Conservation (phyloP, 2,888 invertebrate genomes). For the Yponomeuta plumbellus region DNA sequence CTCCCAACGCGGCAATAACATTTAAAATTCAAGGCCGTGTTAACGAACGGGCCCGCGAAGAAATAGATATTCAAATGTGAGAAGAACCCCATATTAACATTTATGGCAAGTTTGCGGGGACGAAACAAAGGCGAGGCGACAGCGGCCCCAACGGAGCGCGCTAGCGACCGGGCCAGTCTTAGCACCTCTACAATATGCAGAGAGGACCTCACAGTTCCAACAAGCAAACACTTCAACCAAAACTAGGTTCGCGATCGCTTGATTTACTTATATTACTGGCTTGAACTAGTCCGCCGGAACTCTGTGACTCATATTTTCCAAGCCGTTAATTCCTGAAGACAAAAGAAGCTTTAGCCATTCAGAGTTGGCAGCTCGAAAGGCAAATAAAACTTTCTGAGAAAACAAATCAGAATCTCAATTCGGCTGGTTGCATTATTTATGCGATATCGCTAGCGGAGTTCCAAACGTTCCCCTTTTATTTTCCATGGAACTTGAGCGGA, state of each 20-base stretch:
- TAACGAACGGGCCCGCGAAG: conserved; percentile 76
- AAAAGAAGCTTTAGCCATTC: conserved; percentile 44
- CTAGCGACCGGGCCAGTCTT: conserved; percentile 27
- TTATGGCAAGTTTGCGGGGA: conserved; percentile 76
- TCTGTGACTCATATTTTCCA: conserved; percentile 10
- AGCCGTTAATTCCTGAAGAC: conserved; percentile 26
- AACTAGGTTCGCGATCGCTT: neutral
- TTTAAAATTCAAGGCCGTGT: conserved; percentile 77
- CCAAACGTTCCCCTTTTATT: conserved; percentile 63
- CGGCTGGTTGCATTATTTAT: conserved; percentile 72
- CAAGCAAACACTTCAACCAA: conserved; percentile 2
- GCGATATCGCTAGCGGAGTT: conserved; percentile 66
- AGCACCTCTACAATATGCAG: conserved; percentile 15
- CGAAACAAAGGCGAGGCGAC: conserved; percentile 62
- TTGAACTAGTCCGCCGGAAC: neutral
- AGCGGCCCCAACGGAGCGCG: conserved; percentile 35
- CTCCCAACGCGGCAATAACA: conserved; percentile 71
- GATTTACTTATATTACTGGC: neutral
- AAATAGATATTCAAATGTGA: conserved; percentile 77
- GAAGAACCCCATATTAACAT: conserved; percentile 76
- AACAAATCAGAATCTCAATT: conserved; percentile 76
- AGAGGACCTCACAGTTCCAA: neutral
- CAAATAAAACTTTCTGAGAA: conserved; percentile 71
- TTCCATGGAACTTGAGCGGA: conserved; percentile 55
- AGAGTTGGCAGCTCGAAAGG: conserved; percentile 36